Base-by-base conservation (phyloP, 1,140 invertebrate species). In the Bombus polaris region DNA sequence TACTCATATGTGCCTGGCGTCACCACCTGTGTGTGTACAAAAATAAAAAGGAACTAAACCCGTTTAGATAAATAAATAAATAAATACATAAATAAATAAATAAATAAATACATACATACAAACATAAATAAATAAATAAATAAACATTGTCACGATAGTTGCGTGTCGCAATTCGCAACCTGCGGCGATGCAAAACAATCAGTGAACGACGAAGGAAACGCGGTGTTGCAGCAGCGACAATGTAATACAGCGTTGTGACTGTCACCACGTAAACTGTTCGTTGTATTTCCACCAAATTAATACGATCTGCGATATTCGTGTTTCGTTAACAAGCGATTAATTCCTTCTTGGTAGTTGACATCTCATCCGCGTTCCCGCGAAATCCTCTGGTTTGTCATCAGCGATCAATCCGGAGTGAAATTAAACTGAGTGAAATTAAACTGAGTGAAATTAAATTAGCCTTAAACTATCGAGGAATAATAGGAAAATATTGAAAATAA, bases 241-340 rank as follows among this genome's bases (percentile, higher is more conserved):
- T 47, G 9, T n/a, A 62, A 47, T 66, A n/a, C 28, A 39, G 0
- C 32, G 57, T 65, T n/a, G 42, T 42, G 25, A 1, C 39, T 82
- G 25, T 37, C 39, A 35, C 22, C 32, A 15, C 1, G 28, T 15
- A n/a, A 15, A 22, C 73, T 12, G 32, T 39, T 79, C 39, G 47
- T 79, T 79, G 44, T 71, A 44, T 35, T 77, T 35, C 2, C 35
- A 35, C 0, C 37, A n/a, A 70, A 77, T 77, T 83, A 83, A 32
- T 44, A 32, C 44, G 73, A 77, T 77, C 62, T 44, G 70, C n/a
- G 9, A 22, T 25, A 44, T 42, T 25, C 62, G 28, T 10, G 37
- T 22, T 77, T 57, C 73, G 47, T 68, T 59, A 77, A 57, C 47
- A 35, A 77, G n/a, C 53, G 66, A 71, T 78, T 84, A 79, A 84